Evolutionary conservation across 2,113 vertebrate genomes (phyloP), one percentile per base, ranked within the genome.

Genomic region (Chamaea fasciata): DNA sequence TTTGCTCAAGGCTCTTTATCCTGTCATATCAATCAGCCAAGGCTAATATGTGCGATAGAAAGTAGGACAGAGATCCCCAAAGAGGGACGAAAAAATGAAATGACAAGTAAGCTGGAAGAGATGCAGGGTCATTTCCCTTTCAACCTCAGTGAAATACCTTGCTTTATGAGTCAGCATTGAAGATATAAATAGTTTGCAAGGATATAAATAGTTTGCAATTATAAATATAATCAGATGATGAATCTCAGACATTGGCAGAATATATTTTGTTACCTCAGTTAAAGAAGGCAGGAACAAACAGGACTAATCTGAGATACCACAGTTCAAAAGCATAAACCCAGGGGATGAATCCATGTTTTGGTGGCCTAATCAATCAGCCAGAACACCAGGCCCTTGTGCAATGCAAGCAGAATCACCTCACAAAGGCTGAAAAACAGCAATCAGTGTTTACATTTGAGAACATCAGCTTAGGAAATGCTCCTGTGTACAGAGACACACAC

Each of bases 1-100:
- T 86, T 85, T 74, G 37, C 96, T 94, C 42, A 92, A 90, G 87
- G 92, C 71, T 91, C 15, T 80, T 89, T 42, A 56, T 89, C 78
- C 82, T 75, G 67, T 95, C 78, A 15, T 52, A 65, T 88, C 95
- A 91, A 75, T 87, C 89, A 92, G 50, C 62, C 37, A 78, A 75
- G 64, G 82, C 65, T 81, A 92, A 89, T 70, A 35, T 3, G 9
- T 33, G 74, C 69, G 68, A 83, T 42, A 81, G 78, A 83, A 96
- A 92, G 64, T 90, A 94, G 94, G 93, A 57, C 86, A 94, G 52
- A 94, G 17, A 91, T 94, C 46, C 89, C 74, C 53, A 53, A 94
- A 89, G 47, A 91, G 57, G 33, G 52, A 80, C 0, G 1, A 91
- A 49, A 77, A 87, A 79, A 37, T 24, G 60, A 87, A 70, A 65